Percentiles rank a stretch among this genome's conserved stretches.
Conservation (phyloP, 1,140 invertebrate species). For the Aphelinus atriplicis region DNA sequence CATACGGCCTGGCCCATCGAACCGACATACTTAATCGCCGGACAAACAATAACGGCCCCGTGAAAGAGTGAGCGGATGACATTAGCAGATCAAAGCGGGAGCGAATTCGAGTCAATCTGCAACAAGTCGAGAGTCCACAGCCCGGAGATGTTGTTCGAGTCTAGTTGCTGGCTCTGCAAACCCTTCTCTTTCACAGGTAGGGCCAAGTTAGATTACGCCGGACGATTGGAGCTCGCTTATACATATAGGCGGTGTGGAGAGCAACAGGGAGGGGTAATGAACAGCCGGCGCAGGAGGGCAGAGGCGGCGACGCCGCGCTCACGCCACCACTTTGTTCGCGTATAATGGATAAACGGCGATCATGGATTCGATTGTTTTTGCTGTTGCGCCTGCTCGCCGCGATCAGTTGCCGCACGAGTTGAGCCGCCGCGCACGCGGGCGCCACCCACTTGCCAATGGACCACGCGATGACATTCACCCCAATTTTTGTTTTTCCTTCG, state of each 20-base stretch:
- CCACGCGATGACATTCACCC: too few relatives aligned
- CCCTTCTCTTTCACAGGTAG: neutral
- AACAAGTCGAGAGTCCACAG: constrained; percentile 22
- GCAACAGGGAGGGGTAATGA: constrained; percentile 17
- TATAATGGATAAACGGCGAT: constrained; percentile 55
- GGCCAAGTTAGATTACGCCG: neutral
- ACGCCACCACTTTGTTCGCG: constrained; percentile 24
- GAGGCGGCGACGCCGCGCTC: neutral
- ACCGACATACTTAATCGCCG: too few relatives aligned
- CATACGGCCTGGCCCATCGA: too few relatives aligned
- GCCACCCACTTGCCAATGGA: too few relatives aligned
- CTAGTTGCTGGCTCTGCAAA: too few relatives aligned
- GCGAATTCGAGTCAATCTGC: neutral
- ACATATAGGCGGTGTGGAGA: neutral
- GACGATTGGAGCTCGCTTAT: neutral
- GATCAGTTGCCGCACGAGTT: too few relatives aligned
- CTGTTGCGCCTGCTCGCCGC: constrained; percentile 19
- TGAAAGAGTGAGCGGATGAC: too few relatives aligned
- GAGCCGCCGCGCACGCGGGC: too few relatives aligned
- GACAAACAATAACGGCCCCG: too few relatives aligned
- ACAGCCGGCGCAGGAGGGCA: constrained; percentile 11
- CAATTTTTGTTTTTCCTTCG: too few relatives aligned
- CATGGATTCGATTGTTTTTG: constrained; percentile 48
- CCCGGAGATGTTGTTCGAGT: neutral
- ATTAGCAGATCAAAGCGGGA: neutral